Evolutionary conservation across 2,888 invertebrate genomes (phyloP), one percentile per base, ranked within the genome.

Genomic region (Chloroclysta siterata): DNA sequence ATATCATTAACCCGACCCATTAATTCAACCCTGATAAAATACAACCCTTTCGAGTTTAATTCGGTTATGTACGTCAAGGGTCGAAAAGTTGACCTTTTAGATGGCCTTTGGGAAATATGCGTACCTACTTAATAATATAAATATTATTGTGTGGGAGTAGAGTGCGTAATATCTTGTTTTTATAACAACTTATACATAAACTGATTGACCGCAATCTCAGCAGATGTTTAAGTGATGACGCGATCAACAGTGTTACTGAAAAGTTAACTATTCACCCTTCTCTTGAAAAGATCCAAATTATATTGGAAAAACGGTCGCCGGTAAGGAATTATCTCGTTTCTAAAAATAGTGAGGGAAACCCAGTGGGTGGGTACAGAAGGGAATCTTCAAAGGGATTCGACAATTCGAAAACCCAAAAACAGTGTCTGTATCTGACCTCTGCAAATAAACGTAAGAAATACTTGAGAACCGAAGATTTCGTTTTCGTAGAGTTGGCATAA

Each of bases 21-120:
- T n/a, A n/a, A n/a, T n/a, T n/a, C n/a, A n/a, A n/a, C 63, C 46
- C 62, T 63, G 63, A 69, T 69, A 63, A 65, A 71, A 66, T 66
- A 68, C 59, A 57, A 68, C 65, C 67, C 42, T 55, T 55, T 55
- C 39, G 42, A 51, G 41, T 17, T 46, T 61, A n/a, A 47, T 28
- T 50, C 13, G 22, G 54, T 50, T 44, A 33, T 6, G 6, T 33
- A 33, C 33, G 33, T 33, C 8, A 36, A 33, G 36, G 60, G 55
- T 56, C 17, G 13, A n/a, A 39, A 53, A 48, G 14, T 22, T 58
- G 46, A 61, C 65, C 47, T 66, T 65, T 61, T 42, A 33, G 15
- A 22, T 60, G 47, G 56, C 64, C 59, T 64, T 56, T 53, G 41
- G 41, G 46, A 53, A 46, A 42, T n/a, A 28, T 59, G 56, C 56